Evolutionary conservation across 1,140 invertebrate species (phyloP), one percentile per base, ranked within the genome.

Genomic region (Philopotamus ludificatus): DNA sequence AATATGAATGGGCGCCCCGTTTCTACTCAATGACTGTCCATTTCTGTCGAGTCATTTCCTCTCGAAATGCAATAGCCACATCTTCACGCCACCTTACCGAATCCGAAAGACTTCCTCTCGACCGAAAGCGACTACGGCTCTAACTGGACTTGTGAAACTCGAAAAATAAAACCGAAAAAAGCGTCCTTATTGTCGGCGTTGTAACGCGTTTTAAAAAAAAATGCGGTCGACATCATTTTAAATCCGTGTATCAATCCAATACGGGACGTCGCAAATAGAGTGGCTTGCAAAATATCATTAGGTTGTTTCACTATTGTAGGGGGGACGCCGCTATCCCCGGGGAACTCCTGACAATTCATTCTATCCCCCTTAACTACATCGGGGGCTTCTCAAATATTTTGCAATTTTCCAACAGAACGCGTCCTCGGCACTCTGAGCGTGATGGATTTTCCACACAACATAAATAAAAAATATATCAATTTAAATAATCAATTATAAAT

Each of bases 221-320:
- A 9, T 12, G 12, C 28, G 28, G 28, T 34, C 28, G 4, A 20
- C 57, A 20, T 60, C 57, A 60, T 60, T 60, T 60, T 26, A 44
- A 60, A 26, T 25, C 55, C 39, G 21, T 57, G 55, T 44, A 44
- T 45, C 55, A 44, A 58, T 58, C 53, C 53, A 21, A 20, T 26
- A 28, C 55, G 55, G 55, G 55, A 58, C 55, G 55, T 58, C 41
- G 45, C 55, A 58, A 58, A 58, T 58, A 28, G 55, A 58, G 55
- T 58, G 57, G 57, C 57, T 60, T 47, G 57, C 57, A 60, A 60
- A 60, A 60, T 60, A 60, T 60, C 57, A 60, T 60, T 60, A 60
- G 57, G 57, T 60, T 60, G 57, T 60, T 60, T 47, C 57, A 60
- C 57, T 26, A 60, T 60, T 60, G 57, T 60, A 44, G 21, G 42